Conservation (phyloP, 2,113 vertebrate species). For the Rhombomys opimus region DNA sequence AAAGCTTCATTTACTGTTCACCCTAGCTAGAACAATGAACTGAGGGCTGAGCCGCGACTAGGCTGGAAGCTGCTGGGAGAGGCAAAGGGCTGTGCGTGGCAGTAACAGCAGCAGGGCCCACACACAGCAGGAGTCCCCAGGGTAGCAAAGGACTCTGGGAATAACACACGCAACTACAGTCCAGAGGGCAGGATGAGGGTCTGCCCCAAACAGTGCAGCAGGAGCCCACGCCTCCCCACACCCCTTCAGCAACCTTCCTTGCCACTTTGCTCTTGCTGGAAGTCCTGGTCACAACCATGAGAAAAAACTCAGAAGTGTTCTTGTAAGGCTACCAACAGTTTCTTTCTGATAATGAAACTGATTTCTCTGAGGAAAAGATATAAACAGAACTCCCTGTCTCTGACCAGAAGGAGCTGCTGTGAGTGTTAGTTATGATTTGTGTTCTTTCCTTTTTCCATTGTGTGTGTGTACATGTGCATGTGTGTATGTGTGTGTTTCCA, state of each 20-base stretch:
- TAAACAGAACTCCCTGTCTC: neutral
- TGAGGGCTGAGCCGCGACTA: neutral
- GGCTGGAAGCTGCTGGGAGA: neutral
- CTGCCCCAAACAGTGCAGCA: neutral
- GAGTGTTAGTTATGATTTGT: neutral
- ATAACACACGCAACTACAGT: too few species aligned
- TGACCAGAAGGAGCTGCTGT: neutral
- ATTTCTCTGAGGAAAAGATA: slow-evolving; percentile 20
- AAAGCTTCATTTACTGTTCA: neutral
- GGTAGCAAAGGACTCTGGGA: neutral
- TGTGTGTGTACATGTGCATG: rapidly evolving
- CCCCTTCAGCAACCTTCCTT: neutral
- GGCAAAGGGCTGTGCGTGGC: neutral
- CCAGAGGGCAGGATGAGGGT: neutral
- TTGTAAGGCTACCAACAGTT: neutral
- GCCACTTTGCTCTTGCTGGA: neutral
- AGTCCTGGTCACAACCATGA: neutral
- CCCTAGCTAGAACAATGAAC: neutral
- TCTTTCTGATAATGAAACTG: neutral
- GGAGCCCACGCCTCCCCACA: neutral
- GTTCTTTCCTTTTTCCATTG: neutral
- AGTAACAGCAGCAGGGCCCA: neutral
- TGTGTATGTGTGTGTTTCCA: neutral
- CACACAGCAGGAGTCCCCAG: neutral
- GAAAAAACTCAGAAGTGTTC: neutral